A percentile compares a stretch with the other conserved stretches of the same genome.
phyloP scores from a whole-genome alignment of 2,888 invertebrate species.

The Bimastos eiseni region DNA sequence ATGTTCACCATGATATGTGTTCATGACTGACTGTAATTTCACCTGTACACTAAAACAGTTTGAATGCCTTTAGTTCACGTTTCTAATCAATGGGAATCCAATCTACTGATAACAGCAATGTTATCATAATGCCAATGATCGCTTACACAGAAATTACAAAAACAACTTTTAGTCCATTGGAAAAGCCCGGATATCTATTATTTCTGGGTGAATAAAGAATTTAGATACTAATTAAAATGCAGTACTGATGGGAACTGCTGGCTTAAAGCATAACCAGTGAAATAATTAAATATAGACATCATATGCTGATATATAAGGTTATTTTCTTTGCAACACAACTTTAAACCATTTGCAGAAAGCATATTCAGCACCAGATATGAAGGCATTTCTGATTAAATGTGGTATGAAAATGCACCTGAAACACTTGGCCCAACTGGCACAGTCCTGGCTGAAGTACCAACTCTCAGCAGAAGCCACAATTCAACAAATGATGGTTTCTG shows the following conservation, averaged over 20 bases:
- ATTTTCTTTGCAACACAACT: too few relatives aligned
- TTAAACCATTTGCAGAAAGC: too few relatives aligned
- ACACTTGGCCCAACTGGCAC: neutral
- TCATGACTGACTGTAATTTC: neutral
- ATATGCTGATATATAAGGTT: too few relatives aligned
- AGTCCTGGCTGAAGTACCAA: neutral
- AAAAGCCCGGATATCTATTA: too few relatives aligned
- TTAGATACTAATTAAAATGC: too few relatives aligned
- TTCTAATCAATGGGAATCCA: neutral
- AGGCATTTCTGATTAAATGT: neutral
- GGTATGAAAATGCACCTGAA: neutral
- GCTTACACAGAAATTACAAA: too few relatives aligned
- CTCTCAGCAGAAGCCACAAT: neutral
- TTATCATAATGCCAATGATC: neutral
- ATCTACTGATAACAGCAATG: neutral
- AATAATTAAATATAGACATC: too few relatives aligned
- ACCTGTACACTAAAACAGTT: neutral
- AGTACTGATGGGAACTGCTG: too few relatives aligned
- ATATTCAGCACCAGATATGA: neutral
- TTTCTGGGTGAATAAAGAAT: too few relatives aligned
- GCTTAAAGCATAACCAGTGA: too few relatives aligned
- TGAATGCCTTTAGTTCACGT: neutral
- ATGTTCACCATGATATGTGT: neutral
- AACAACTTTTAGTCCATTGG: too few relatives aligned
- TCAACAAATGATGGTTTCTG: neutral